These are phyloP conservation scores for Linnaemya vulpina DNA, from an alignment of 2,888 invertebrate species.

Conservation along the genomic window DNA sequence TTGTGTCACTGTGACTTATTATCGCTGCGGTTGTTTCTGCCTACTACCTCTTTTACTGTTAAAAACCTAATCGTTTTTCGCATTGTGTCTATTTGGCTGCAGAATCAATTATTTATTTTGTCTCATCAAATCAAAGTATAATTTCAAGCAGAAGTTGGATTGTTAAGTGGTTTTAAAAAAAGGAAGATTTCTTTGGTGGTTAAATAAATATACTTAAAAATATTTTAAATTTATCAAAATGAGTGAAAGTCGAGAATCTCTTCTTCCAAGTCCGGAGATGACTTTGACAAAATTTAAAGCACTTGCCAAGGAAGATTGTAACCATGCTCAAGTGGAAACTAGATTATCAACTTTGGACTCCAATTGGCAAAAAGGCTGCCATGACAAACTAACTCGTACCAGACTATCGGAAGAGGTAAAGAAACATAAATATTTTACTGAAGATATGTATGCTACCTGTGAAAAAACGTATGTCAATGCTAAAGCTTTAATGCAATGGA, in stretches of 20 bases:
- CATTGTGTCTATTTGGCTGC: no score
- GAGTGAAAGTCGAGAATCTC: conserved; percentile 24
- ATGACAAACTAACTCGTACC: conserved; percentile 28
- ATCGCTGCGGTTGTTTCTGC: no score
- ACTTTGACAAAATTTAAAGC: conserved; percentile 14
- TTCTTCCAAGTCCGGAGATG: conserved; percentile 3
- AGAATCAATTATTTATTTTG: no score
- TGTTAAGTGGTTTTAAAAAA: no score
- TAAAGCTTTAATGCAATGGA: conserved; percentile 3
- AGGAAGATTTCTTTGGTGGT: no score
- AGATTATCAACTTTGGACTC: conserved; percentile 11
- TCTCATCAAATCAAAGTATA: no score
- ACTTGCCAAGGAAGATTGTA: conserved; percentile 21
- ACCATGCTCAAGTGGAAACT: conserved; percentile 16
- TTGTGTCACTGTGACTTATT: no score
- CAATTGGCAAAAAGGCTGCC: conserved; percentile 4
- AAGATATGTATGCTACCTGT: conserved; percentile 1
- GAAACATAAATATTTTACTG: conserved; percentile 37
- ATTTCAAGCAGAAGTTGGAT: no score
- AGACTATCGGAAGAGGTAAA: conserved; percentile 7
- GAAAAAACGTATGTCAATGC: conserved; percentile 27
- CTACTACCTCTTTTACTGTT: no score
- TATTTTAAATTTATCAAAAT: conserved; percentile 5
- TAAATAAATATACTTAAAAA: no score
- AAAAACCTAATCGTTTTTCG: no score